Percentiles rank a stretch among this genome's conserved stretches.
phyloP scores from a whole-genome alignment of 2,797 vertebrate genomes.

The Euphonia xanthogaster region DNA sequence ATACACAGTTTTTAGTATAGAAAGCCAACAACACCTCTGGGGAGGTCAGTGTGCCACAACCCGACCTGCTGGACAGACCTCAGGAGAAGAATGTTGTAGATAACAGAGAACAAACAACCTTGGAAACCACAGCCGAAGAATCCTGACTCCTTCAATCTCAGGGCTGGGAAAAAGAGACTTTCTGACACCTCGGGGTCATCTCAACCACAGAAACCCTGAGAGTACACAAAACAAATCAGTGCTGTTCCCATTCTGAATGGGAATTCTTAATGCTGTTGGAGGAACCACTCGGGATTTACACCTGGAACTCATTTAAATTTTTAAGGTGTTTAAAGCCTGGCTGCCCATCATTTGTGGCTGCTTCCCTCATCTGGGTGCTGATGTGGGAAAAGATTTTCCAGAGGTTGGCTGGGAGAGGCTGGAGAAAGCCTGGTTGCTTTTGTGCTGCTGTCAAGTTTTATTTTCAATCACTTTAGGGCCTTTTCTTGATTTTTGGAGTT shows the following conservation, averaged over 20 bases:
- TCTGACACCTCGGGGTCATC: too few species aligned
- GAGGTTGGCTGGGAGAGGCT: background rate
- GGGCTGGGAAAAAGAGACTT: too few species aligned
- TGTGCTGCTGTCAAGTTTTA: background rate
- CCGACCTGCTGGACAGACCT: too few species aligned
- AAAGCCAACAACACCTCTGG: too few species aligned
- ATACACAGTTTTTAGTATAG: too few species aligned
- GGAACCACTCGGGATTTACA: background rate
- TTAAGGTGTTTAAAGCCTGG: slow-evolving; percentile 39
- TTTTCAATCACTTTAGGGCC: background rate
- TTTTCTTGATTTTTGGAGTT: background rate
- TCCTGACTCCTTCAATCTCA: too few species aligned
- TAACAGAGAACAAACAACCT: too few species aligned
- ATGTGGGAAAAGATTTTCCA: background rate
- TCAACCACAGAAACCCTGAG: too few species aligned
- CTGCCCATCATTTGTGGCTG: background rate
- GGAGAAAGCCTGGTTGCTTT: background rate
- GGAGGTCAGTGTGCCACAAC: too few species aligned
- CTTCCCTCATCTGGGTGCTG: background rate
- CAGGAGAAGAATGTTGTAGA: too few species aligned
- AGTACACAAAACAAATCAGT: background rate
- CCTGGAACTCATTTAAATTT: slow-evolving; percentile 33
- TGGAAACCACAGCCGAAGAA: too few species aligned
- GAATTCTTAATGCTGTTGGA: background rate
- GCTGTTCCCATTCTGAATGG: background rate